Evolutionary conservation across 2,797 vertebrate species (phyloP).

Genomic region (Rhinophrynus dorsalis): DNA sequence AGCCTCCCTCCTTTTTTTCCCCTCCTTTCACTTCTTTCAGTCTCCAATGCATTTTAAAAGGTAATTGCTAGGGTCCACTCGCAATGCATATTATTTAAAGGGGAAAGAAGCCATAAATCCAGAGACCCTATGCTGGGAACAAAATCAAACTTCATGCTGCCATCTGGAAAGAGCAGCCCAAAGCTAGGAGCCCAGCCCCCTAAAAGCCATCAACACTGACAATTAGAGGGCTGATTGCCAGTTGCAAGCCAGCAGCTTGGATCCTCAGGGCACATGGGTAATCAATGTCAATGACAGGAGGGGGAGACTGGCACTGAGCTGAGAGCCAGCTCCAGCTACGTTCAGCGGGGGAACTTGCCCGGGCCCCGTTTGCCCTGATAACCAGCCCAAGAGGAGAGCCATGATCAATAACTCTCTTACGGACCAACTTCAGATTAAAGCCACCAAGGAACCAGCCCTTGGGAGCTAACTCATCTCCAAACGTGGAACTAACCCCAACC

Average conservation of each 20-base stretch:
- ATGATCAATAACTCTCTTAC: no score
- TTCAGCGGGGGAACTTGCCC: no score
- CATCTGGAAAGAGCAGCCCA: slow-evolving; percentile 84
- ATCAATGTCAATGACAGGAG: slow-evolving; percentile 56
- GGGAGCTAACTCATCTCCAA: no score
- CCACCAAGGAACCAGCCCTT: no score
- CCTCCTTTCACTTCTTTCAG: slow-evolving; percentile 73
- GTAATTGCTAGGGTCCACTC: slow-evolving; percentile 98
- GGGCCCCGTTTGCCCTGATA: no score
- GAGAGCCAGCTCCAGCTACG: no score
- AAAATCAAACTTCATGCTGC: slow-evolving; percentile 98
- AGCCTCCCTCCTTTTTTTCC: slow-evolving; percentile 60
- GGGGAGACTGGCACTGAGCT: slow-evolving; percentile 49
- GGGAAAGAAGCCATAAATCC: slow-evolving; percentile 92
- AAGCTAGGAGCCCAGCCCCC: slow-evolving; percentile 87
- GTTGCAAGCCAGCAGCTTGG: slow-evolving; percentile 79
- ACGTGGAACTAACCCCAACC: no score
- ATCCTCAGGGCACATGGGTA: slow-evolving; percentile 62
- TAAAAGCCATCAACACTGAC: slow-evolving; percentile 83
- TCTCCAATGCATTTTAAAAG: slow-evolving; percentile 98
- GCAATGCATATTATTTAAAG: slow-evolving; percentile 95
- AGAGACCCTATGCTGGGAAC: slow-evolving; percentile 98
- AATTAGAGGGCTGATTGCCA: slow-evolving; percentile 87
- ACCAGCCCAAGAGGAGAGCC: no score
- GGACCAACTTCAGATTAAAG: no score